A percentile compares a stretch with the other conserved stretches of the same genome.
These are phyloP conservation scores for Trinectes maculatus DNA, from an alignment of 2,113 vertebrate species.

Conservation along the genomic window DNA sequence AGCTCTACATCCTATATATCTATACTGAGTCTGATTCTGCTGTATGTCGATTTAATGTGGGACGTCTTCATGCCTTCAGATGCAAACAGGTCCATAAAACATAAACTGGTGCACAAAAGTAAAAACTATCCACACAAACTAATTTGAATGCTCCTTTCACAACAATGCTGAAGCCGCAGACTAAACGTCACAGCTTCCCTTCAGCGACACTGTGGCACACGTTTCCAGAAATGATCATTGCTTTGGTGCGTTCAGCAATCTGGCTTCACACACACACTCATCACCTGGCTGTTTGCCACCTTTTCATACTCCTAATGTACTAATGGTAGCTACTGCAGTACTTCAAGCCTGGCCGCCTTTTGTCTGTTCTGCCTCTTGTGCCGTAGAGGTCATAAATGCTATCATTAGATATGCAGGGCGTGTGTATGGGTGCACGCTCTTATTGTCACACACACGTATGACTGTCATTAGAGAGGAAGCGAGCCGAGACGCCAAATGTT, in stretches of 20 bases:
- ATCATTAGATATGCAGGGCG: constrained; percentile 47
- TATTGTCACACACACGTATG: constrained; percentile 26
- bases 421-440: constrained; percentile 5
- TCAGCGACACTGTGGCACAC: background rate
- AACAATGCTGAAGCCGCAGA: background rate
- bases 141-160: background rate
- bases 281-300: constrained; percentile 29
- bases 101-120: background rate
- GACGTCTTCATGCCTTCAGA: no score
- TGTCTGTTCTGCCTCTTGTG: constrained; percentile 39
- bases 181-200: background rate
- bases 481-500: constrained; percentile 26
- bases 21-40: no score
- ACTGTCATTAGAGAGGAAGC: constrained; percentile 42
- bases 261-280: constrained; percentile 6
- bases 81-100: background rate
- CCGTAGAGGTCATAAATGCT: constrained; percentile 45
- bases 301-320: constrained; percentile 19
- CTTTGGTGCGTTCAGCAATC: constrained; percentile 1
- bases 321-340: constrained; percentile 33
- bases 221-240: constrained; percentile 15
- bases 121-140: background rate
- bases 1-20: no score
- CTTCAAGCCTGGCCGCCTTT: constrained; percentile 50
- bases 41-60: no score